Evolutionary conservation across 2,113 vertebrate genomes (phyloP).

Genomic region (Bubo blakistoni): DNA sequence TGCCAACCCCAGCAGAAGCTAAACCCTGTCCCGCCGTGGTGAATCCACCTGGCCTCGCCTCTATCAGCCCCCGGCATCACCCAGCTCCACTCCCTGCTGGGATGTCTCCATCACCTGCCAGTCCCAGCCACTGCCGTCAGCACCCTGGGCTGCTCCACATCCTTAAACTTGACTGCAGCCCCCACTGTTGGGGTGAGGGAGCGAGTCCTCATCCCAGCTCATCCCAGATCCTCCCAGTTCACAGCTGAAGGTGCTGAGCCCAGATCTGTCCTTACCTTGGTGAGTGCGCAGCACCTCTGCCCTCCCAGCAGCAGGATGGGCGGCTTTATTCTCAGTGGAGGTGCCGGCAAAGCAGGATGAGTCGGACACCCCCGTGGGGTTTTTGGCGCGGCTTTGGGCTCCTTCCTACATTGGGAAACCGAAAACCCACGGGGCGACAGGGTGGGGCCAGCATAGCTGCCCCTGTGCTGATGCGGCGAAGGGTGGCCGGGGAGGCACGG

Average conservation of each 20-base stretch:
- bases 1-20: background rate
- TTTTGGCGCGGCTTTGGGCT: background rate
- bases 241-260: background rate
- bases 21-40: fast-evolving
- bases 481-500: fast-evolving
- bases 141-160: fast-evolving
- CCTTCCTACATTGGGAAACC: slow-evolving; percentile 54
- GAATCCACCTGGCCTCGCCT: fast-evolving
- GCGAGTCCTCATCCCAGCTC: background rate
- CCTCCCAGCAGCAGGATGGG: background rate
- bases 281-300: background rate
- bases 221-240: background rate
- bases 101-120: fast-evolving
- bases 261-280: background rate
- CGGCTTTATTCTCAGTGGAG: background rate
- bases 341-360: slow-evolving; percentile 55
- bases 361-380: slow-evolving; percentile 33
- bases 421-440: background rate
- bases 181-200: background rate
- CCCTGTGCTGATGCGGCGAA: background rate
- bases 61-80: background rate
- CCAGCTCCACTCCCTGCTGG: fast-evolving
- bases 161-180: background rate
- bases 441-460: background rate
- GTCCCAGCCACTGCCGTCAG: fast-evolving